These are phyloP conservation scores for Scolanthus callimorphus DNA, from an alignment of 92 coral and sea anemone genomes.

Conservation along the genomic window DNA sequence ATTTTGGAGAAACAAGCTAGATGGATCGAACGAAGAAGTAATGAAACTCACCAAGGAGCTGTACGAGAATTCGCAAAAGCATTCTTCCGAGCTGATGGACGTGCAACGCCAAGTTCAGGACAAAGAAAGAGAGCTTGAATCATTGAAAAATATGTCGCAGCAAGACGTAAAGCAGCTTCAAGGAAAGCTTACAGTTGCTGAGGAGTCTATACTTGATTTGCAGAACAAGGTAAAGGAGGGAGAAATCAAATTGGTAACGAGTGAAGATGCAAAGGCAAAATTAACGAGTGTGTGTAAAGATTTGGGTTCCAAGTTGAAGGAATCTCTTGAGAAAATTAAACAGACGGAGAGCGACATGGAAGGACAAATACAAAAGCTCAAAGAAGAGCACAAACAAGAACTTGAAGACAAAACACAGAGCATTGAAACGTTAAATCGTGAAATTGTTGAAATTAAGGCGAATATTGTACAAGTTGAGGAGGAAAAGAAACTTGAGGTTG, in stretches of 20 bases:
- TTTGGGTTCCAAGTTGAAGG: constrained; percentile 4
- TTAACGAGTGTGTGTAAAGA: constrained; percentile 2
- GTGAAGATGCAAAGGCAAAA: constrained; percentile 15
- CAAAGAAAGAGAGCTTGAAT: constrained; percentile 47
- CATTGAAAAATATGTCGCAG: constrained; percentile 46
- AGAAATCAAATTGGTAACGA: constrained; percentile 13
- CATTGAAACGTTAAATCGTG: too few relatives aligned
- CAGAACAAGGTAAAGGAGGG: constrained; percentile 30
- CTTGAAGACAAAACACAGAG: constrained; percentile 8
- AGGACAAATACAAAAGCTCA: constrained; percentile 3
- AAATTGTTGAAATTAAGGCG: too few relatives aligned
- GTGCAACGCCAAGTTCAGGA: constrained; percentile 48
- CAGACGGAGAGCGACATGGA: constrained; percentile 16
- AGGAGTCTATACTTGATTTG: constrained; percentile 37
- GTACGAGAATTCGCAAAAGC: constrained; percentile 60
- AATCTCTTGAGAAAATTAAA: constrained; percentile 1
- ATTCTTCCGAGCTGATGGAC: constrained; percentile 62
- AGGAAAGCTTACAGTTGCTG: constrained; percentile 49
- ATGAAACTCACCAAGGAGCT: constrained; percentile 51
- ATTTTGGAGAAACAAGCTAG: constrained; percentile 68
- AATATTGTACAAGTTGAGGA: too few relatives aligned
- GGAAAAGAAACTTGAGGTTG: too few relatives aligned
- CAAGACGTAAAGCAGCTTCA: constrained; percentile 37
- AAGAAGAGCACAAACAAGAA: constrained; percentile 14
- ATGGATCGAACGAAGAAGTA: constrained; percentile 46